A percentile compares a stretch with the other conserved stretches of the same genome.
These are phyloP conservation scores for Popillia japonica DNA, from an alignment of 1,140 invertebrate genomes.

Conservation along the genomic window DNA sequence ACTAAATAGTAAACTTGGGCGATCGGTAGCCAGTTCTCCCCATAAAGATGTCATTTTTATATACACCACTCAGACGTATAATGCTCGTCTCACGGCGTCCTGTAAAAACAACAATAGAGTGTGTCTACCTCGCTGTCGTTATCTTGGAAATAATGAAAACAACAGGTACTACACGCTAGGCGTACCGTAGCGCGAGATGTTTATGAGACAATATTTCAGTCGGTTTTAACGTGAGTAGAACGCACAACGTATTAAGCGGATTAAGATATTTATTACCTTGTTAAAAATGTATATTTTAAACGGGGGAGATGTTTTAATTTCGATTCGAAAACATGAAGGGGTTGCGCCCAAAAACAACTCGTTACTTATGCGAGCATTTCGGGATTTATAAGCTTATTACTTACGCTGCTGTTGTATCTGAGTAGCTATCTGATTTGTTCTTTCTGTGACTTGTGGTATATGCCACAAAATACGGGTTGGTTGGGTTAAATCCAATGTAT, in stretches of 20 bases:
- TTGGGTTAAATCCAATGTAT: background rate
- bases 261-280: constrained; percentile 33
- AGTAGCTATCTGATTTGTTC: background rate
- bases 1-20: background rate
- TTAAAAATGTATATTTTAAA: constrained; percentile 30
- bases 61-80: background rate
- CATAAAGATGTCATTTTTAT: constrained; percentile 32
- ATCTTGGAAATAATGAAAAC: constrained; percentile 25
- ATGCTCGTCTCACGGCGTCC: background rate
- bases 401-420: background rate
- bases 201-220: constrained; percentile 27
- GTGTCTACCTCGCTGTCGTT: constrained; percentile 17
- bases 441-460: background rate
- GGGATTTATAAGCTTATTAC: background rate
- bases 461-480: background rate
- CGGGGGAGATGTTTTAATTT: background rate
- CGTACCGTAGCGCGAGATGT: background rate
- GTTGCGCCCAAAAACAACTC: constrained; percentile 10
- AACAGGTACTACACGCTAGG: background rate
- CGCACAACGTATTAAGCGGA: background rate
- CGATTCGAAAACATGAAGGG: background rate
- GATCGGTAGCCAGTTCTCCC: constrained; percentile 2
- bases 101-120: constrained; percentile 18
- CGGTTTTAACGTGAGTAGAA: constrained; percentile 21
- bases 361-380: background rate